Conservation (phyloP, 2,797 vertebrate genomes). For the Micrastur ruficollis region DNA sequence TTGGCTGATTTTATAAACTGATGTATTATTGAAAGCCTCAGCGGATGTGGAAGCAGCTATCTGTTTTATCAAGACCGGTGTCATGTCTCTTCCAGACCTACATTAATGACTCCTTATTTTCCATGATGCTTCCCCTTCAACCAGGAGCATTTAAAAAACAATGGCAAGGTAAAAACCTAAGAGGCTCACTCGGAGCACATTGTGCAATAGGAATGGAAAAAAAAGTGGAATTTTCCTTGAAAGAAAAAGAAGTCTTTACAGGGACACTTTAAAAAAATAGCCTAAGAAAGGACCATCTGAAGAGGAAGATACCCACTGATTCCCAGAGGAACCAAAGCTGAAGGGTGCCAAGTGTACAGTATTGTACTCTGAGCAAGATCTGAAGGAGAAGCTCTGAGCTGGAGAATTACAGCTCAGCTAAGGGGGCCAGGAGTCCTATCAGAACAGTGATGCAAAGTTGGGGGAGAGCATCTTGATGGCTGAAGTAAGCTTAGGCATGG, state of each 20-base stretch:
- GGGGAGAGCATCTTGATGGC: neutral
- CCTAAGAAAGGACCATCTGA: neutral
- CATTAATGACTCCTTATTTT: conserved; percentile 55
- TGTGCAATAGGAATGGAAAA: neutral
- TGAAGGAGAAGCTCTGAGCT: neutral
- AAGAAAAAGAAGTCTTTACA: neutral
- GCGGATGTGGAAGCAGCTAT: conserved; percentile 34
- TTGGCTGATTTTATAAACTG: conserved; percentile 22
- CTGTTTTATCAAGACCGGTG: conserved; percentile 48
- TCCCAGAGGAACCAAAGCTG: neutral
- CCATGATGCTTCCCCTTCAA: conserved; percentile 41
- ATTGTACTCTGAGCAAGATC: neutral
- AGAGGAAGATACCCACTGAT: neutral
- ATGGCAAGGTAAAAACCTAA: neutral
- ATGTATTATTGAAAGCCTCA: conserved; percentile 49
- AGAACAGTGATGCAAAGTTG: neutral
- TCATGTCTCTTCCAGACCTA: conserved; percentile 58
- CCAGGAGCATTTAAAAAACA: neutral
- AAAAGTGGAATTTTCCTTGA: neutral
- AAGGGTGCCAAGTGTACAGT: neutral
- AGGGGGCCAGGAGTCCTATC: neutral
- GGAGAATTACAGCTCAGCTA: neutral
- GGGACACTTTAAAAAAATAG: neutral
- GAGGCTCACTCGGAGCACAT: neutral
- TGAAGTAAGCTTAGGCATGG: neutral